These are phyloP conservation scores for Phoenicopterus ruber DNA, from an alignment of 2,113 vertebrate genomes.

Conservation along the genomic window DNA sequence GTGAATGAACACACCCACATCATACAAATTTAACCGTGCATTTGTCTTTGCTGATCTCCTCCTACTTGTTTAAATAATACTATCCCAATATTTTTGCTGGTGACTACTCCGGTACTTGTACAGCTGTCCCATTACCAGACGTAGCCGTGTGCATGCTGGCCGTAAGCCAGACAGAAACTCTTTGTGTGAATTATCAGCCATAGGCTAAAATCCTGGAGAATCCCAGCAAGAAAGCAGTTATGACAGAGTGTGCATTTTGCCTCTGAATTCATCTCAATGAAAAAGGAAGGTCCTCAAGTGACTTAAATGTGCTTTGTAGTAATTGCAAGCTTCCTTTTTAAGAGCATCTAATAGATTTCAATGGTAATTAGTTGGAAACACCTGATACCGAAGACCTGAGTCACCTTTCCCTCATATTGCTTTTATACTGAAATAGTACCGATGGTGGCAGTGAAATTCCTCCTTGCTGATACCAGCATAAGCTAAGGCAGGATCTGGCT, in stretches of 20 bases:
- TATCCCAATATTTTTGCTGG: neutral
- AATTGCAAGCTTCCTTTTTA: neutral
- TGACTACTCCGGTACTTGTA: neutral
- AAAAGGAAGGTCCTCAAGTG: neutral
- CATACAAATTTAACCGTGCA: neutral
- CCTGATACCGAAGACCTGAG: neutral
- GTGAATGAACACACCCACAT: neutral
- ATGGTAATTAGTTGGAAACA: neutral
- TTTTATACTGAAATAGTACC: neutral
- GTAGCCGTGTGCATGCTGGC: rapidly evolving
- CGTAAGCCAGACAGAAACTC: neutral
- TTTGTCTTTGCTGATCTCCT: neutral
- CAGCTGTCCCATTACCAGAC: neutral
- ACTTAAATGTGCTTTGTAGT: neutral
- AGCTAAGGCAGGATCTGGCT: neutral
- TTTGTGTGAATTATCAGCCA: neutral
- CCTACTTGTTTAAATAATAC: neutral
- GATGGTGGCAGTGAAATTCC: neutral
- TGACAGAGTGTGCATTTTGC: neutral
- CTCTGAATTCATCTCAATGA: neutral
- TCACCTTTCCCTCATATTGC: neutral
- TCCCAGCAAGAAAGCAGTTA: neutral
- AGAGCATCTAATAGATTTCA: neutral
- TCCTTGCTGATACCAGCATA: neutral
- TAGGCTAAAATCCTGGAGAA: neutral